Evolutionary conservation across 1,140 invertebrate species (phyloP), one percentile per base, ranked within the genome.

Genomic region (Lasioglossum baleicum): DNA sequence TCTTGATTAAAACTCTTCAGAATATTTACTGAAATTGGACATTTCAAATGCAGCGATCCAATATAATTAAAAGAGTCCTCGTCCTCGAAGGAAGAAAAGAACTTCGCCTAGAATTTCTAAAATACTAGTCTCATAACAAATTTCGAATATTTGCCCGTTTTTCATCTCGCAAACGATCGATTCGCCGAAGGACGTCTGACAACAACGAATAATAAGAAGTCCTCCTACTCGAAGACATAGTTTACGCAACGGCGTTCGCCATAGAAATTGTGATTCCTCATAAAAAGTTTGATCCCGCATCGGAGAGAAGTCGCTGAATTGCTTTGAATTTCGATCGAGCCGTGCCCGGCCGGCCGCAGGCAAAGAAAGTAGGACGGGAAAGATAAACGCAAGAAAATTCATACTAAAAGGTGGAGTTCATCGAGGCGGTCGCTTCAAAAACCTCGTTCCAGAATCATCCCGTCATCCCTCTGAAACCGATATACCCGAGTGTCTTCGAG

Each of bases 401-500:
- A 7, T 75, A 13, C 48, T 44, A 35, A 15, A 26, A 40, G 64
- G 65, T 7, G 51, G 51, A 31, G 74, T 69, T 69, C 65, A 35
- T 69, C 58, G 60, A 48, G 11, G 11, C 60, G 61, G 31, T 13
- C 60, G 66, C 72, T 75, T 73, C 51, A 63, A 75, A 75, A 75
- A 80, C 76, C 53, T 40, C 64, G 63, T 64, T 51, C 75, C 63
- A 53, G 58, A 69, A 69, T 56, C 48, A 26, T 48, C 68, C 68
- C n/a, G 63, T 74, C 71, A 51, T 51, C 72, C 64, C 53, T 75
- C 20, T 58, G 71, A 40, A 68, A 74, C 64, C 78, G 71, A 72
- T 75, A 80, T 60, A 44, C 44, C 44, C 72, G 56, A 68, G 66
- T 68, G 78, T 80, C 78, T 53, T 67, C 53, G 53, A 67, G 78